Percentiles rank a stretch among this genome's conserved stretches.
phyloP scores from a whole-genome alignment of 2,797 vertebrate genomes.

The Myotis pilosus region DNA sequence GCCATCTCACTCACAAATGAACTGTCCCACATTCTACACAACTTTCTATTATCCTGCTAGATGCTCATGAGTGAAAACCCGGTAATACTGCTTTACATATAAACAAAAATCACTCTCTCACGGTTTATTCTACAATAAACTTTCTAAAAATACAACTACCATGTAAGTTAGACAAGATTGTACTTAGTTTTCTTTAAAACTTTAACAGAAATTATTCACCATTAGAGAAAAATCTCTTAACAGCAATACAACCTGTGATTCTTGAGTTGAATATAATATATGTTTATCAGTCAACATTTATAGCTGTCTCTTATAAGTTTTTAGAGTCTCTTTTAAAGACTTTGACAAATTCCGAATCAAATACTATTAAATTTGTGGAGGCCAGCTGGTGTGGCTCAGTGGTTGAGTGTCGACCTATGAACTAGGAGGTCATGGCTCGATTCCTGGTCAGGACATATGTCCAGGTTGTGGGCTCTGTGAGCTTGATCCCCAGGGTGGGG shows the following conservation, averaged over 20 bases:
- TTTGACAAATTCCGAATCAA: neutral
- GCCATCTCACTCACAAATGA: neutral
- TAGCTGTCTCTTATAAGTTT: neutral
- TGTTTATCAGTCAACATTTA: neutral
- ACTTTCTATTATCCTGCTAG: neutral
- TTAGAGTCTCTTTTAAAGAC: neutral
- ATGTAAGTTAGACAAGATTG: neutral
- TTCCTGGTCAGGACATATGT: no score
- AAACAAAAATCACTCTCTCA: neutral
- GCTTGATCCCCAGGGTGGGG: no score
- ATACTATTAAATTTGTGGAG: neutral
- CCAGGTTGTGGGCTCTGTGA: no score
- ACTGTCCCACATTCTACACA: neutral
- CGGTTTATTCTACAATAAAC: neutral
- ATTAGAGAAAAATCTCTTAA: neutral
- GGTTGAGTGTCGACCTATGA: no score
- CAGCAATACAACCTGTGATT: neutral
- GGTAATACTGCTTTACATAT: neutral
- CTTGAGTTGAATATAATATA: neutral
- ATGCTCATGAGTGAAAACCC: neutral
- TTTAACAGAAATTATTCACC: constrained; percentile 22
- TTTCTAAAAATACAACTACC: constrained; percentile 20
- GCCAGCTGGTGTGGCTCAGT: no score
- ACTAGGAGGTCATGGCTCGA: no score
- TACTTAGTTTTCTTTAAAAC: constrained; percentile 1